phyloP scores from a whole-genome alignment of 2,888 invertebrate species.

The Beris chalybata region DNA sequence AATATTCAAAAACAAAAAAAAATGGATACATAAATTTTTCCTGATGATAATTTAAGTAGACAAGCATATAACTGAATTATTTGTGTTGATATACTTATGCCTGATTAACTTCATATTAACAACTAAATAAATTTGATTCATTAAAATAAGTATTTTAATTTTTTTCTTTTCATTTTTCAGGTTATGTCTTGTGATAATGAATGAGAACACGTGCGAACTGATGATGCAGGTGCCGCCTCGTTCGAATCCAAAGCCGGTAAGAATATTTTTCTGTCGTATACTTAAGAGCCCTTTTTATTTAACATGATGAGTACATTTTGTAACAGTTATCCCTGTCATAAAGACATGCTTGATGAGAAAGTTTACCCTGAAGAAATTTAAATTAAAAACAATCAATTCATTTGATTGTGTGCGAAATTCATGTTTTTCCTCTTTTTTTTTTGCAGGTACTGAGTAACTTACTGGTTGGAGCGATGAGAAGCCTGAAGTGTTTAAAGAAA shows the following conservation, averaged over 20 bases:
- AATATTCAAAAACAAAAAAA: neutral
- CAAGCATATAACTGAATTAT: conserved; percentile 43
- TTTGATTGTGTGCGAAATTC: no score
- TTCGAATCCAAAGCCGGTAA: neutral
- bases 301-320: conserved; percentile 41
- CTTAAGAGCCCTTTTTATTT: conserved; percentile 4
- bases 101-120: conserved; percentile 37
- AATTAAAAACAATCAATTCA: neutral
- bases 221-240: neutral
- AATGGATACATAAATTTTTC: neutral
- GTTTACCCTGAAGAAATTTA: conserved; percentile 40
- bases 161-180: conserved; percentile 5
- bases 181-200: neutral
- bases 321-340: conserved; percentile 49
- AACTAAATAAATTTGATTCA: conserved; percentile 32
- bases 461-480: no score
- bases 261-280: neutral
- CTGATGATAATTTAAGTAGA: conserved; percentile 43
- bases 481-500: no score
- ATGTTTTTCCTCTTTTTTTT: no score
- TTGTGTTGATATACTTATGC: conserved; percentile 42
- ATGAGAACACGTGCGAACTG: neutral
- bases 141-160: neutral
- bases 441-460: no score
- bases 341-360: conserved; percentile 45